These are phyloP conservation scores for Steromphala cineraria DNA, from an alignment of 2,888 invertebrate species.

Conservation along the genomic window DNA sequence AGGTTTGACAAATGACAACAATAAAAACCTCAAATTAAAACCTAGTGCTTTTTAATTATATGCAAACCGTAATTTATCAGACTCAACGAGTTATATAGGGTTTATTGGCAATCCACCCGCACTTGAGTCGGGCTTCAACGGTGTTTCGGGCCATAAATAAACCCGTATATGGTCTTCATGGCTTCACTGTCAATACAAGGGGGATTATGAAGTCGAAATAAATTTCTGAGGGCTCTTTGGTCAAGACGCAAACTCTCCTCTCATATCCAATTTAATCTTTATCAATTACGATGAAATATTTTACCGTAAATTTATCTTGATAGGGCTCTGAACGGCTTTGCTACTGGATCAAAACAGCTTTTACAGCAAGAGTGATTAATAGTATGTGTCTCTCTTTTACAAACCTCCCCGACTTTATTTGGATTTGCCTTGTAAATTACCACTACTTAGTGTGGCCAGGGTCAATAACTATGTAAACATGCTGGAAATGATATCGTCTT, in stretches of 20 bases:
- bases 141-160: slow-evolving; percentile 28
- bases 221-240: slow-evolving; percentile 23
- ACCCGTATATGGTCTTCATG: slow-evolving; percentile 17
- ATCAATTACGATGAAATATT: slow-evolving; percentile 14
- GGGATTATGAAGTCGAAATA: slow-evolving; percentile 31
- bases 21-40: slow-evolving; percentile 38
- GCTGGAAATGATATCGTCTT: too few species aligned
- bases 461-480: too few species aligned
- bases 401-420: not conserved
- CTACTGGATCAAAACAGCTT: not conserved
- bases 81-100: slow-evolving; percentile 15
- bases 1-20: slow-evolving; percentile 31
- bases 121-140: slow-evolving; percentile 24
- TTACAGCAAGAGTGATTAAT: not conserved
- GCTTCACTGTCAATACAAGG: slow-evolving; percentile 15
- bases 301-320: slow-evolving; percentile 2
- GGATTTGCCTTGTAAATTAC: not conserved
- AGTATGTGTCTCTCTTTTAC: not conserved
- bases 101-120: slow-evolving; percentile 28
- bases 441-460: too few species aligned
- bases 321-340: not conserved
- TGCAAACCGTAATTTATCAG: slow-evolving; percentile 26
- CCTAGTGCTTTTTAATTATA: slow-evolving; percentile 31
- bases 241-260: slow-evolving; percentile 3
- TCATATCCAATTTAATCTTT: slow-evolving; percentile 17